Conservation (phyloP, 1,140 invertebrate genomes). For the Diprion similis region DNA sequence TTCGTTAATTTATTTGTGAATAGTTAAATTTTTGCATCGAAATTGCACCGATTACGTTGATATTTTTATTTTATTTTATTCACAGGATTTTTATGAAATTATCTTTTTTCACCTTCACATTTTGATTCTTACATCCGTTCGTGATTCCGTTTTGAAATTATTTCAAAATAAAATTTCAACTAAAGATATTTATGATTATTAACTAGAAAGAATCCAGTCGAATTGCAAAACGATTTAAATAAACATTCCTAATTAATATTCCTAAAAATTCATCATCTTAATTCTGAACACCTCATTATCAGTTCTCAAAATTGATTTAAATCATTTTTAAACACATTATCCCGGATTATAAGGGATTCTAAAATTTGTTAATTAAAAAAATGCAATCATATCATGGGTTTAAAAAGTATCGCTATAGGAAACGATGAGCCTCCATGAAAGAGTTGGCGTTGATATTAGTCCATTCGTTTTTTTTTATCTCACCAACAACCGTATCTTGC, state of each 20-base stretch:
- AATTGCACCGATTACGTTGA: too few species aligned
- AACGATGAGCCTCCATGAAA: slow-evolving; percentile 5
- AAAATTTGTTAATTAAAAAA: too few species aligned
- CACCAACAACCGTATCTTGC: too few species aligned
- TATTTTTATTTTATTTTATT: not conserved
- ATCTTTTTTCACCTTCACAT: not conserved
- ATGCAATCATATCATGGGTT: too few species aligned
- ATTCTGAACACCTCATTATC: too few species aligned
- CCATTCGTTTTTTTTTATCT: too few species aligned
- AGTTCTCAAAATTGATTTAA: too few species aligned
- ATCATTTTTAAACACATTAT: too few species aligned
- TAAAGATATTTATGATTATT: too few species aligned
- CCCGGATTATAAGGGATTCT: too few species aligned
- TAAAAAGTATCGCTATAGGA: not conserved
- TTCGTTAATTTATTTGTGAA: not conserved
- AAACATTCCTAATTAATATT: slow-evolving; percentile 6
- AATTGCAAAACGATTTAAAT: not conserved
- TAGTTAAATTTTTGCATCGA: not conserved
- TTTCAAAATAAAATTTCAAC: too few species aligned
- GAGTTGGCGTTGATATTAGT: not conserved
- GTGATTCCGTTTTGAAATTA: not conserved
- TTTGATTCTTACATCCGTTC: not conserved
- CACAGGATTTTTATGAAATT: not conserved
- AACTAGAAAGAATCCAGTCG: not conserved
- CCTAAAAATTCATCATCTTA: not conserved